phyloP scores from a whole-genome alignment of 2,113 vertebrate genomes.

The Osmerus eperlanus region DNA sequence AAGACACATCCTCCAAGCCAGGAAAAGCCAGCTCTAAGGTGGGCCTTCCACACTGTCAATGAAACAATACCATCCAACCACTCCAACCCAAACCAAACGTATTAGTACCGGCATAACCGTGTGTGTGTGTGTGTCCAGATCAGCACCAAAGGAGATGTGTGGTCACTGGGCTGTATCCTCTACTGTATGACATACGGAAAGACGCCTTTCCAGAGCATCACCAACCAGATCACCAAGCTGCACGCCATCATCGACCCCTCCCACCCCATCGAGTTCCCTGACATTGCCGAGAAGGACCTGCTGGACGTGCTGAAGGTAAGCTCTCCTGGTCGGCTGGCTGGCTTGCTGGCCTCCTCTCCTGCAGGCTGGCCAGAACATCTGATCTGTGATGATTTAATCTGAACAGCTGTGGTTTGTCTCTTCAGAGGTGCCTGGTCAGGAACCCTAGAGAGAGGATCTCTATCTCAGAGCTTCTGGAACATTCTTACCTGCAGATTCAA shows the following conservation, averaged over 20 bases:
- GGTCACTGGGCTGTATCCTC: slow-evolving; percentile 96
- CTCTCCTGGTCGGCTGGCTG: no score
- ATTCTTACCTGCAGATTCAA: slow-evolving; percentile 84
- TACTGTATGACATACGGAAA: slow-evolving; percentile 96
- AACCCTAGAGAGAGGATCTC: slow-evolving; percentile 90
- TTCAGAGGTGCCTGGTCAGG: slow-evolving; percentile 84
- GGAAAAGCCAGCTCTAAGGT: slow-evolving; percentile 90
- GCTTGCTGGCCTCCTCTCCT: no score
- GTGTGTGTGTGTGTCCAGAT: slow-evolving; percentile 69
- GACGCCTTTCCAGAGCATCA: slow-evolving; percentile 95
- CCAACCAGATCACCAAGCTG: slow-evolving; percentile 88
- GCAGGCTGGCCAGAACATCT: no score
- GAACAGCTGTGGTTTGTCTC: background rate
- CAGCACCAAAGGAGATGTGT: slow-evolving; percentile 94
- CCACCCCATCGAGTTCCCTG: slow-evolving; percentile 86
- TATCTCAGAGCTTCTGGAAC: slow-evolving; percentile 82
- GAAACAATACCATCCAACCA: background rate
- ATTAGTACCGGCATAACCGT: background rate
- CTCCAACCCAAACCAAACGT: background rate
- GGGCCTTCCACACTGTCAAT: background rate
- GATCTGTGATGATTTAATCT: background rate
- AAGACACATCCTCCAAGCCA: slow-evolving; percentile 83
- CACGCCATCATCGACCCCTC: slow-evolving; percentile 89
- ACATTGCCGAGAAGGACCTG: slow-evolving; percentile 90
- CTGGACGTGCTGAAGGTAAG: slow-evolving; percentile 90